Base-by-base conservation (phyloP, 1,140 invertebrate species). In the Drosophila simulans region DNA sequence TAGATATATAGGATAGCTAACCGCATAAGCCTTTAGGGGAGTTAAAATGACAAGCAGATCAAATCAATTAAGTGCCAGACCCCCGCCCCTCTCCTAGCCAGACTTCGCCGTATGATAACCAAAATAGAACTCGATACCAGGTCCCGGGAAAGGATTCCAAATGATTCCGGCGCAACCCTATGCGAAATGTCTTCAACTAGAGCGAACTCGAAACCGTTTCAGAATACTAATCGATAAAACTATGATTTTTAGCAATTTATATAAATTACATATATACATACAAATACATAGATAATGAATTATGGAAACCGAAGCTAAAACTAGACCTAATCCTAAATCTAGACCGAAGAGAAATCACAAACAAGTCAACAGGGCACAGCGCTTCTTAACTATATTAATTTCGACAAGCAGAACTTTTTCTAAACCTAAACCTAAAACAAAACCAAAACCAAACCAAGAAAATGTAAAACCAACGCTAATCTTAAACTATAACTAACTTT, bases 341-440 rank as follows among this genome's bases (percentile, higher is more conserved):
- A 68, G 51, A 49, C 59, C 34, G 58, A 60, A 46, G 52, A 56
- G 42, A 71, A 59, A 71, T 54, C 46, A 80, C 75, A 89, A 86
- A 88, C 84, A 88, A 89, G 80, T 89, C 84, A 89, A 89, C 84
- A 83, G 84, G 84, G 84, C 84, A 89, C 84, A 89, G 77, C 84
- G 84, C 84, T 89, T 89, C 84, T 89, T 89, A 86, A 77, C 80
- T 83, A 85, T 72, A 73, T 66, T 76, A 75, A 86, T 82, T 86
- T 88, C 74, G 82, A 64, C 51, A 84, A 75, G 76, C 83, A 63
- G 66, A 84, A 84, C 73, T 86, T 86, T 85, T 85, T 88, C 73
- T 81, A 84, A 78, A 46, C 51, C 59, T 73, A 71, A 74, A 27
- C 25, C 25, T 31, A 31, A 31, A 65, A 31, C 59, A 64, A 71